Percentiles rank a stretch among this genome's conserved stretches.
phyloP scores from a whole-genome alignment of 2,113 vertebrate genomes.

The Megaptera novaeangliae region DNA sequence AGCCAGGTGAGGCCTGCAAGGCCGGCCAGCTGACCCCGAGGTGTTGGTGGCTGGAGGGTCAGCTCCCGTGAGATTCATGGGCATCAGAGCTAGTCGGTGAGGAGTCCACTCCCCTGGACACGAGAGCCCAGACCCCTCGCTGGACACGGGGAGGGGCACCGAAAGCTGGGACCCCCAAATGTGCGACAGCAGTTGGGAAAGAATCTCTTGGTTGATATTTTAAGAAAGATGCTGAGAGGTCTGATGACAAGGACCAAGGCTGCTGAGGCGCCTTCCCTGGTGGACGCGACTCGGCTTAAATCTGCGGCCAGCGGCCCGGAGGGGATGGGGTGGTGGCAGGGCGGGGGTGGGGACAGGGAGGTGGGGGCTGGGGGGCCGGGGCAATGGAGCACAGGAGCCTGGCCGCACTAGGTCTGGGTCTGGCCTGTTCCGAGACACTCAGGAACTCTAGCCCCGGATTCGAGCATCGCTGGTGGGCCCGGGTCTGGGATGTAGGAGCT shows the following conservation, averaged over 20 bases:
- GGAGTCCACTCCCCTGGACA: not conserved
- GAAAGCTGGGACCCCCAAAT: not conserved
- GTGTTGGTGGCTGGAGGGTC: not conserved
- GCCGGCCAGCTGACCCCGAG: not conserved
- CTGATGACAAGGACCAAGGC: not conserved
- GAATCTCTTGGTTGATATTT: not conserved
- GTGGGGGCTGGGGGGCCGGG: rapidly evolving
- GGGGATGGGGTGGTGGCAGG: too few relatives aligned
- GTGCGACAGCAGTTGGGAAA: not conserved
- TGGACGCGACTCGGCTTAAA: not conserved
- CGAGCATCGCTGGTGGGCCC: rapidly evolving
- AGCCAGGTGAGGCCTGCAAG: too few relatives aligned
- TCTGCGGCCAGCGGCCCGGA: not conserved
- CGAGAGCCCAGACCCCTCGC: rapidly evolving
- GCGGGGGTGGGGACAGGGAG: too few relatives aligned
- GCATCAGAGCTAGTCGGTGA: not conserved
- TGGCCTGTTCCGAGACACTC: too few relatives aligned
- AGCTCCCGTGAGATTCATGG: rapidly evolving
- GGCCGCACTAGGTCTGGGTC: not conserved
- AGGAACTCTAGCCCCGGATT: not conserved
- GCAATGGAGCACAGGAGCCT: not conserved
- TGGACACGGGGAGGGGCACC: rapidly evolving
- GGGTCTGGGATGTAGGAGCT: rapidly evolving
- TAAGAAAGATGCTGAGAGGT: not conserved
- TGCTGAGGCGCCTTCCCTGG: rapidly evolving